Base-by-base conservation (phyloP, 2,888 invertebrate genomes). In the Hypercompe scribonia region DNA sequence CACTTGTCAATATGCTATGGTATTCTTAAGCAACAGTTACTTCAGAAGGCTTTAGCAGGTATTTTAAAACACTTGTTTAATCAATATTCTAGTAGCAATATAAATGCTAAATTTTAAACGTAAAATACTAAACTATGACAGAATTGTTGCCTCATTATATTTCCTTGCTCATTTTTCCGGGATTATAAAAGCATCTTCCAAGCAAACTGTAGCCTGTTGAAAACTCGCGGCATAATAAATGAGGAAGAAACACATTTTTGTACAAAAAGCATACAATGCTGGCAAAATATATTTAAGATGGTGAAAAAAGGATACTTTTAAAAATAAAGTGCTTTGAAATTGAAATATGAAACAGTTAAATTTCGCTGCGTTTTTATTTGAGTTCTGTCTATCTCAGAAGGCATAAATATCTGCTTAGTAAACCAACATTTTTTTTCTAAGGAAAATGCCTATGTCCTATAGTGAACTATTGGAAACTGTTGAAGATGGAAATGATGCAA, bases 181-280 rank as follows among this genome's bases (percentile, higher is more conserved):
- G 71, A 83, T 81, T 79, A 77, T 74, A 81, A 79, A 79, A 81
- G 68, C 81, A 77, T 79, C 70, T 78, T 74, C 70, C 70, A 64
- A 72, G 75, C 74, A 70, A 81, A 81, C 73, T 79, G 77, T 67
- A 73, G 72, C 73, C 5, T 75, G 77, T 81, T 81, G 73, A 79
- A 74, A 77, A 83, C 73, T 83, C 75, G 75, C 31, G 42, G 76
- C 69, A 76, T 77, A 79, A 82, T 79, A 81, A 74, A 83, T 75
- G 75, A 65, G 78, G 73, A 71, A 70, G 76, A 78, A 77, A 77
- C 74, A 76, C 70, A 70, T 66, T 72, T 70, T 78, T 71, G 61
- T 74, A 34, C 69, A 24, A 78, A 78, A 72, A 68, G 24, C 61
- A 0, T 72, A 73, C 58, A 80, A 72, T 73, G 36, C 65, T 46